Conservation (phyloP, 2,113 vertebrate genomes). For the Callospermophilus lateralis region DNA sequence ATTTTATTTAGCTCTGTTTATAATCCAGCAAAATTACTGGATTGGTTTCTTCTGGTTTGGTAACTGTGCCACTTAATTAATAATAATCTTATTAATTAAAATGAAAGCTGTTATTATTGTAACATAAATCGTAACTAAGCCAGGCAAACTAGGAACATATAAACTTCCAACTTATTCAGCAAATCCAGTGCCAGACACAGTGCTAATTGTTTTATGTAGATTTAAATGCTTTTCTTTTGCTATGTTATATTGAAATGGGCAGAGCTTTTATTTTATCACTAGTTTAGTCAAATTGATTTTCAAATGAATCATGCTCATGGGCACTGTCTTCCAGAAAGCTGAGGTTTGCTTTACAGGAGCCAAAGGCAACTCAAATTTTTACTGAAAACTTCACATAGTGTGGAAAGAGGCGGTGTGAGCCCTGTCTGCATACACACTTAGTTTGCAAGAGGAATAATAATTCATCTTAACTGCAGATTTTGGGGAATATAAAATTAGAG, state of each 20-base stretch:
- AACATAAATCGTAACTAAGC: not conserved
- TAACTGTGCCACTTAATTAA: slow-evolving; percentile 34
- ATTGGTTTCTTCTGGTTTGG: slow-evolving; percentile 54
- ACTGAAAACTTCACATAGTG: not conserved
- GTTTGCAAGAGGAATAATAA: not conserved
- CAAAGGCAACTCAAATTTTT: slow-evolving; percentile 66
- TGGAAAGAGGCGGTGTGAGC: not conserved
- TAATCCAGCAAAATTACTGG: slow-evolving; percentile 32
- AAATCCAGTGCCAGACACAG: slow-evolving; percentile 34
- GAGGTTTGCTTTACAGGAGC: slow-evolving; percentile 56
- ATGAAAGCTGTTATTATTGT: slow-evolving; percentile 58
- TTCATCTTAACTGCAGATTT: slow-evolving; percentile 10
- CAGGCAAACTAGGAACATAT: not conserved
- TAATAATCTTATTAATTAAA: slow-evolving; percentile 63
- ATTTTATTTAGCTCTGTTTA: slow-evolving; percentile 7
- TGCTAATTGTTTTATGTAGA: slow-evolving; percentile 66
- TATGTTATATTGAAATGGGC: slow-evolving; percentile 67
- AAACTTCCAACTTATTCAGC: slow-evolving; percentile 49
- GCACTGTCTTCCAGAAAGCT: slow-evolving; percentile 55
- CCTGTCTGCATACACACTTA: not conserved
- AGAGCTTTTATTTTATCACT: slow-evolving; percentile 68
- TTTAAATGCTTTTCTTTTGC: slow-evolving; percentile 64
- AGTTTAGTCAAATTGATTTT: slow-evolving; percentile 65
- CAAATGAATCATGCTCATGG: slow-evolving; percentile 59
- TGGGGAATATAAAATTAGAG: slow-evolving; percentile 5